Conservation (phyloP, 2,113 vertebrate genomes). For the Brachyistius frenatus region DNA sequence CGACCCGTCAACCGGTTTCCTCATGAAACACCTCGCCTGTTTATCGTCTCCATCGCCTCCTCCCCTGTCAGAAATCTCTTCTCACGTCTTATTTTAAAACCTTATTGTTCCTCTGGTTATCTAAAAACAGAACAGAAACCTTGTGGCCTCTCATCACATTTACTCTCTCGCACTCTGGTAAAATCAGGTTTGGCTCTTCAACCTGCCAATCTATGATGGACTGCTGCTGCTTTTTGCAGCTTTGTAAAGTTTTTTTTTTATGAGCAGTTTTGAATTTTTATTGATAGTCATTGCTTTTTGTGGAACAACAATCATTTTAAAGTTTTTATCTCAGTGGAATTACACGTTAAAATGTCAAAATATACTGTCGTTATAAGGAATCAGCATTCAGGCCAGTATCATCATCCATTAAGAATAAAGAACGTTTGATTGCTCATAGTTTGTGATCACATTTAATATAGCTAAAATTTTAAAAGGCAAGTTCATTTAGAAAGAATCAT, state of each 20-base stretch:
- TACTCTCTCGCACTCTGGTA: background rate
- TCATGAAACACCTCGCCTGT: constrained; percentile 28
- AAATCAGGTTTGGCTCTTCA: background rate
- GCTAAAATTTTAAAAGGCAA: no score
- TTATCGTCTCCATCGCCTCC: constrained; percentile 33
- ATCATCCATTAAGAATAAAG: no score
- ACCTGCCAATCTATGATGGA: background rate
- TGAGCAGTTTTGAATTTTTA: no score
- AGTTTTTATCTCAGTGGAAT: background rate
- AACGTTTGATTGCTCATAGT: no score
- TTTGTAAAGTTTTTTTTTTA: no score
- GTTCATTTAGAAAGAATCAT: no score
- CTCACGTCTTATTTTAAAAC: constrained; percentile 1
- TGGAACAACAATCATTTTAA: background rate
- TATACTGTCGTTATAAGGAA: no score
- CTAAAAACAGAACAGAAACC: background rate
- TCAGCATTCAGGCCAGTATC: no score
- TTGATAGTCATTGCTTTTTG: no score
- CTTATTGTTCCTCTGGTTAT: background rate
- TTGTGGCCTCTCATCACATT: background rate
- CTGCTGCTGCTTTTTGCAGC: background rate
- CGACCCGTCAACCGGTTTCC: constrained; percentile 13
- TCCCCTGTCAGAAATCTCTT: constrained; percentile 11
- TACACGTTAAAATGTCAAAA: no score
- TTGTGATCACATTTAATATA: no score